A percentile compares a stretch with the other conserved stretches of the same genome.
Evolutionary conservation across 2,888 invertebrate genomes (phyloP).

Genomic region (Melinaea marsaeus): DNA sequence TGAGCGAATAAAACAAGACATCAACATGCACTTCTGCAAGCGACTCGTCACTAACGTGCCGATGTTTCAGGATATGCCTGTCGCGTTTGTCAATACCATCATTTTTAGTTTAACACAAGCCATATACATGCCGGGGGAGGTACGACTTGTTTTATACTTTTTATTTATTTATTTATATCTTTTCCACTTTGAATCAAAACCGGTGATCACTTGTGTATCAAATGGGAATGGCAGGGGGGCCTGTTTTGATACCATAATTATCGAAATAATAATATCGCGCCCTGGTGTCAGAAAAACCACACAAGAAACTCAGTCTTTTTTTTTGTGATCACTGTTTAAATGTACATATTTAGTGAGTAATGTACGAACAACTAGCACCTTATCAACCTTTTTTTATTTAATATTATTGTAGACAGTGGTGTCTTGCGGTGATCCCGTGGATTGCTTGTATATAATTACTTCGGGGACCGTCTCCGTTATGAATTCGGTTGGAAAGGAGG

Average conservation of each 20-base stretch:
- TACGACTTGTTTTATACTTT: conserved; percentile 24
- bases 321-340: no score
- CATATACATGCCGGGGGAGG: conserved; percentile 78
- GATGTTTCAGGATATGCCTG: conserved; percentile 74
- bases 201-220: no score
- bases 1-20: conserved; percentile 72
- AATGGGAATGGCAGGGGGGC: no score
- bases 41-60: conserved; percentile 74
- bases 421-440: conserved; percentile 69
- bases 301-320: no score
- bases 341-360: no score
- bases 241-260: no score
- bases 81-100: conserved; percentile 67
- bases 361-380: no score
- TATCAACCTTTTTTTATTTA: not conserved
- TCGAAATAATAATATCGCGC: no score
- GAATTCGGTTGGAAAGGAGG: conserved; percentile 77
- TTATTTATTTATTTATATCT: no score
- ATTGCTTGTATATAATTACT: conserved; percentile 78
- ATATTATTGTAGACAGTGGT: conserved; percentile 64
- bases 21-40: conserved; percentile 75
- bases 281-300: no score
- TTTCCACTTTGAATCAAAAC: no score
- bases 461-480: conserved; percentile 79
- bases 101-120: conserved; percentile 71